A percentile compares a stretch with the other conserved stretches of the same genome.
These are phyloP conservation scores for Kradibia gibbosae DNA, from an alignment of 1,140 invertebrate genomes.

Conservation along the genomic window DNA sequence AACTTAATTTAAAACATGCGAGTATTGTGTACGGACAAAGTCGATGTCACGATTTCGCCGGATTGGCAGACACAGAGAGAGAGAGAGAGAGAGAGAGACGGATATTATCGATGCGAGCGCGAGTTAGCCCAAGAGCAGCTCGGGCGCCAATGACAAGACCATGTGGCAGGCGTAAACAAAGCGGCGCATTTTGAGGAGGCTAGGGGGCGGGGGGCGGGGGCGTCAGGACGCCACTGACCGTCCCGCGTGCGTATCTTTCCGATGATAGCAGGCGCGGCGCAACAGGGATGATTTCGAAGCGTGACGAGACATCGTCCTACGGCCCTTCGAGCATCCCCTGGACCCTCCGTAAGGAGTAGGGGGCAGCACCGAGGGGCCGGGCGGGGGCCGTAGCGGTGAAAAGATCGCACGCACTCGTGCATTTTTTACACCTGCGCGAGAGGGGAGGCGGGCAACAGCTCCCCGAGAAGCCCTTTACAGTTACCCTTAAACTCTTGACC, in stretches of 20 bases:
- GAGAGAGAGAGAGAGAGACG: too few relatives aligned
- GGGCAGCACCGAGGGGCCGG: background rate
- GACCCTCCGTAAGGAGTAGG: background rate
- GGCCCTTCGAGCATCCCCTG: background rate
- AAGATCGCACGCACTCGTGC: background rate
- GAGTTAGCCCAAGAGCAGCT: too few relatives aligned
- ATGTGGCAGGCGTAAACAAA: background rate
- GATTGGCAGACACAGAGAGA: too few relatives aligned
- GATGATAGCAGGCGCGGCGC: background rate
- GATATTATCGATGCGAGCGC: too few relatives aligned
- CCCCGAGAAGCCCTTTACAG: background rate
- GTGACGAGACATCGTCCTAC: background rate
- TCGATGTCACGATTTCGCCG: too few relatives aligned
- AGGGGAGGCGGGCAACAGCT: background rate
- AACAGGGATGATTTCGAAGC: background rate
- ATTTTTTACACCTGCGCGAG: constrained; percentile 13
- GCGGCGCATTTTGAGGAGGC: background rate
- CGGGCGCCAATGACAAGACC: background rate
- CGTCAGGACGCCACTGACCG: too few relatives aligned
- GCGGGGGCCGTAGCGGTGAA: background rate
- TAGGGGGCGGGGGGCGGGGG: too few relatives aligned
- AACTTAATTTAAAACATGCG: too few relatives aligned
- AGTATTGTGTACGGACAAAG: too few relatives aligned
- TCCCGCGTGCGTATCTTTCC: background rate
- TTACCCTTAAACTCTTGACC: constrained; percentile 57